Percentiles rank a stretch among this genome's conserved stretches.
phyloP scores from a whole-genome alignment of 2,888 invertebrate species.

The Gerris lacustris region DNA sequence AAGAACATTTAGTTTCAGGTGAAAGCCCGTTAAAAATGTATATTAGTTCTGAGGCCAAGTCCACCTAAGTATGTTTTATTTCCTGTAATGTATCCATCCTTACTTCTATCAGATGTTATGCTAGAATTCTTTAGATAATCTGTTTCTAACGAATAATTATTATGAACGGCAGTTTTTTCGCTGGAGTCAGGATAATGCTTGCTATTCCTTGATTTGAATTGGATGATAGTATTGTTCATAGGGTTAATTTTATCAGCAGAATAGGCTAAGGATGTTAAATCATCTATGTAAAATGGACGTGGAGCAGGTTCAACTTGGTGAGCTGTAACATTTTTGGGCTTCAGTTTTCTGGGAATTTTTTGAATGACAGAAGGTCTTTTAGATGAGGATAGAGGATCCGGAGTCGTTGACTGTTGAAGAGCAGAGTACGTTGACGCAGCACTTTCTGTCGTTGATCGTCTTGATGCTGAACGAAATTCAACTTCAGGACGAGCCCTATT shows the following conservation, averaged over 20 bases:
- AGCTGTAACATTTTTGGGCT: neutral
- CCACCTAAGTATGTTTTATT: neutral
- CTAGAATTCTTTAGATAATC: neutral
- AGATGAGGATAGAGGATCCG: neutral
- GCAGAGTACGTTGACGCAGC: neutral
- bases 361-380: neutral
- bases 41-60: neutral
- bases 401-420: neutral
- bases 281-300: neutral
- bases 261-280: constrained; percentile 1
- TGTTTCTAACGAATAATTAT: neutral
- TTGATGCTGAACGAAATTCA: neutral
- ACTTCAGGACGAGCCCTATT: neutral
- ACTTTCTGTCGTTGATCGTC: neutral
- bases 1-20: neutral
- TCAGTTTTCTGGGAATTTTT: neutral
- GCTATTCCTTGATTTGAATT: neutral
- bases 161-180: neutral
- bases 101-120: neutral
- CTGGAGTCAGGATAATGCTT: neutral
- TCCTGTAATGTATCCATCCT: constrained; percentile 1
- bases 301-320: neutral
- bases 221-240: neutral
- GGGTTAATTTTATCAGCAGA: neutral
- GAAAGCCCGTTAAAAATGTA: neutral